Percentiles rank a stretch among this genome's conserved stretches.
phyloP scores from a whole-genome alignment of 1,140 invertebrate species.

The Cydia strobilella region DNA sequence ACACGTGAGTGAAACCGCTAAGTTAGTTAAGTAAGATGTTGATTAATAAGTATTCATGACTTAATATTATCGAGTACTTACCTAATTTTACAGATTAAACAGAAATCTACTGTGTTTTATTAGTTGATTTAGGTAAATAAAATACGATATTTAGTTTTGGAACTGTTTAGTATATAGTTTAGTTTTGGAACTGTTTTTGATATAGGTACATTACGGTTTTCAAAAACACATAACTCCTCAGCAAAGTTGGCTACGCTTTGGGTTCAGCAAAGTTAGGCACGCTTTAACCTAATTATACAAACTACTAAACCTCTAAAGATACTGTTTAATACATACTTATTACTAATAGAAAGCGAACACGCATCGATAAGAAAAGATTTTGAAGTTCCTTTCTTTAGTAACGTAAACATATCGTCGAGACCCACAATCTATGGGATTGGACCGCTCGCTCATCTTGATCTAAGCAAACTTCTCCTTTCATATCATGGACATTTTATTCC shows the following conservation, averaged over 20 bases:
- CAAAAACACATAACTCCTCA: too few relatives aligned
- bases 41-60: not conserved
- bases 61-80: too few relatives aligned
- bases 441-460: slow-evolving; percentile 59
- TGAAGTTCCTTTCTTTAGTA: slow-evolving; percentile 58
- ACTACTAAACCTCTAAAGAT: not conserved
- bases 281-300: not conserved
- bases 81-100: too few relatives aligned
- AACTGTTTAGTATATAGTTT: too few relatives aligned
- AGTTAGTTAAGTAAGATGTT: not conserved
- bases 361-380: slow-evolving; percentile 65
- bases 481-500: slow-evolving; percentile 75
- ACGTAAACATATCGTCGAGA: slow-evolving; percentile 57
- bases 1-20: too few relatives aligned
- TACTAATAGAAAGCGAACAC: slow-evolving; percentile 68
- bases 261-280: too few relatives aligned
- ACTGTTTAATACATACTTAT: slow-evolving; percentile 76
- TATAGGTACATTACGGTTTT: too few relatives aligned
- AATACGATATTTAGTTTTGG: too few relatives aligned
- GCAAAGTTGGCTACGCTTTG: too few relatives aligned
- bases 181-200: too few relatives aligned
- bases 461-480: slow-evolving; percentile 66
- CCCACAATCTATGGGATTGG: slow-evolving; percentile 54
- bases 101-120: too few relatives aligned
- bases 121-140: too few relatives aligned